A percentile compares a stretch with the other conserved stretches of the same genome.
phyloP scores from a whole-genome alignment of 1,140 invertebrate species.

The Platyscapa corneri region DNA sequence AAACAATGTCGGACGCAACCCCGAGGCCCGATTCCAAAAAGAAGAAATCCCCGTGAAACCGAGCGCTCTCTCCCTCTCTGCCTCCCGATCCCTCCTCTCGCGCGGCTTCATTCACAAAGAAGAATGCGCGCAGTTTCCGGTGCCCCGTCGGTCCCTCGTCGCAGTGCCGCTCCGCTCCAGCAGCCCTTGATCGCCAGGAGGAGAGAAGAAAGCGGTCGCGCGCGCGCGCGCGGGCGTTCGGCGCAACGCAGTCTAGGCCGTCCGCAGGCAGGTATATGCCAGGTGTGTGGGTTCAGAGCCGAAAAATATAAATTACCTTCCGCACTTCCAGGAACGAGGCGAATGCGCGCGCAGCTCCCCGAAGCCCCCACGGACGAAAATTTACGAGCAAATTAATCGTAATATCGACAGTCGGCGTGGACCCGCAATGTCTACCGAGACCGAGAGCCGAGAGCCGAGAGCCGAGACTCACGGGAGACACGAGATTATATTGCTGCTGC shows the following conservation, averaged over 20 bases:
- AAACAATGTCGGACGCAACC: neutral
- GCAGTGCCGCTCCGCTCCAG: neutral
- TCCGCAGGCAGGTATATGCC: constrained; percentile 61
- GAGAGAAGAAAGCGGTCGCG: too few relatives aligned
- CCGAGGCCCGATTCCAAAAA: constrained; percentile 30
- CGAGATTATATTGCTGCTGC: neutral
- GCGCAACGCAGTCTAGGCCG: constrained; percentile 66
- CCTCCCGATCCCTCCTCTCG: neutral
- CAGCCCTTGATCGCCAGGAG: neutral
- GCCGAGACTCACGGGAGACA: neutral
- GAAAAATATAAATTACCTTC: constrained; percentile 70
- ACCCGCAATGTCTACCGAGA: neutral
- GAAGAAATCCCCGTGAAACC: constrained; percentile 40
- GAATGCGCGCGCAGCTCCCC: neutral
- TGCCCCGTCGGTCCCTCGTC: neutral
- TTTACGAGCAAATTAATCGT: constrained; percentile 74
- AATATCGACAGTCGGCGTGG: constrained; percentile 63
- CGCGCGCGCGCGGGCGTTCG: constrained; percentile 40
- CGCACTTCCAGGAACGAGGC: constrained; percentile 62
- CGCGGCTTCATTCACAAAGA: constrained; percentile 32
- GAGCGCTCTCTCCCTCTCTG: constrained; percentile 40
- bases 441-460: neutral
- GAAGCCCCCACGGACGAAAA: constrained; percentile 61
- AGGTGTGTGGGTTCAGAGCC: constrained; percentile 63
- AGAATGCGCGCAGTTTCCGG: constrained; percentile 50